phyloP scores from a whole-genome alignment of 2,797 vertebrate species.

The Dendrocincla fuliginosa region DNA sequence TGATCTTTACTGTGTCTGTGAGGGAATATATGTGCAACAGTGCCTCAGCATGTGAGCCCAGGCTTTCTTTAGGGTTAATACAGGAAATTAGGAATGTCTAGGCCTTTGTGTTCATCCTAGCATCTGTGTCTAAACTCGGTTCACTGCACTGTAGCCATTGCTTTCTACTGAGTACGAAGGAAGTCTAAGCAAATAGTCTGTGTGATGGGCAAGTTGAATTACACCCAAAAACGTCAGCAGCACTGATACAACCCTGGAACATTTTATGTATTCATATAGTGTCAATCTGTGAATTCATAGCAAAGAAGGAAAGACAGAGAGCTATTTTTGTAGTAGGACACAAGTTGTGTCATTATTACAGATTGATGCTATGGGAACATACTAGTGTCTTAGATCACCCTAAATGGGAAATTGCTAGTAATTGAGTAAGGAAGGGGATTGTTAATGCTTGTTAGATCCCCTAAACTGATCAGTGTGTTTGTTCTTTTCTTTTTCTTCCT shows the following conservation, averaged over 20 bases:
- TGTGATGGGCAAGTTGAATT: not conserved
- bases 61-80: not conserved
- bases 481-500: constrained; percentile 57
- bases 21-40: not conserved
- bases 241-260: not conserved
- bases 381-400: not conserved
- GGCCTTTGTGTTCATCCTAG: not conserved
- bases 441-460: not conserved
- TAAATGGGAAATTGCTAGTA: not conserved
- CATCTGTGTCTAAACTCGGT: not conserved
- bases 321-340: not conserved
- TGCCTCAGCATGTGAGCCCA: not conserved
- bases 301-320: not conserved
- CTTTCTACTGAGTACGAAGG: not conserved
- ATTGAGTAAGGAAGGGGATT: not conserved
- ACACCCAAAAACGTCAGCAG: not conserved
- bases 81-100: not conserved
- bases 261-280: not conserved
- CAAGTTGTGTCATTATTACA: not conserved
- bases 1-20: not conserved
- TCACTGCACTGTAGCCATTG: not conserved
- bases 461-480: constrained; percentile 49
- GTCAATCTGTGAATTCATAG: not conserved
- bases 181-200: not conserved
- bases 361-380: not conserved